Conservation (phyloP, 2,113 vertebrate genomes). For the Vulpes vulpes region DNA sequence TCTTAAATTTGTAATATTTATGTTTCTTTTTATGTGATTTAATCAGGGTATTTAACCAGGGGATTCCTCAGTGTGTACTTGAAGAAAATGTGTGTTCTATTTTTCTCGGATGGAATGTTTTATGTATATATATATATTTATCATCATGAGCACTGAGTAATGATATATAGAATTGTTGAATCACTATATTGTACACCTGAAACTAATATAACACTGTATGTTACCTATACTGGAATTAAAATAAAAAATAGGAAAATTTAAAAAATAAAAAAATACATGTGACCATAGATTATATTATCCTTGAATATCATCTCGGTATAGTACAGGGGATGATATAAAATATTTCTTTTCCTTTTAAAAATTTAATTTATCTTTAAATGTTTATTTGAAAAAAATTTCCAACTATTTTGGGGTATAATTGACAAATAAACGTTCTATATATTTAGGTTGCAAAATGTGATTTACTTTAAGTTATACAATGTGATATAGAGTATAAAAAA, state of each 20-base stretch:
- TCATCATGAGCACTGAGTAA: neutral
- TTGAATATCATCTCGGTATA: constrained; percentile 48
- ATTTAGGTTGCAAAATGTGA: neutral
- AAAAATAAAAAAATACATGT: neutral
- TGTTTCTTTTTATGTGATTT: neutral
- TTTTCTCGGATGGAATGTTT: neutral
- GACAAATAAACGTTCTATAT: neutral
- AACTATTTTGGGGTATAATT: neutral
- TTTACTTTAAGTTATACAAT: neutral
- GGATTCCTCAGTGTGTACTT: neutral
- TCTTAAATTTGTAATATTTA: neutral
- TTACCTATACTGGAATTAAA: neutral
- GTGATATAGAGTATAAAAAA: neutral
- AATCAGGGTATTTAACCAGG: neutral
- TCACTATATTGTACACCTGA: neutral
- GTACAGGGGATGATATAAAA: constrained; percentile 5
- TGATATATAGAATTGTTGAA: neutral
- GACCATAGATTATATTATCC: constrained; percentile 2
- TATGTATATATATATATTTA: neutral
- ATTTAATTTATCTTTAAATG: neutral
- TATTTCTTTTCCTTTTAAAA: neutral
- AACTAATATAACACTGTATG: neutral
- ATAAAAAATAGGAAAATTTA: neutral
- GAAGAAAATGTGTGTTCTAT: neutral
- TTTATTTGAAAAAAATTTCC: neutral